Conservation (phyloP, 2,113 vertebrate species). For the Lathamus discolor region DNA sequence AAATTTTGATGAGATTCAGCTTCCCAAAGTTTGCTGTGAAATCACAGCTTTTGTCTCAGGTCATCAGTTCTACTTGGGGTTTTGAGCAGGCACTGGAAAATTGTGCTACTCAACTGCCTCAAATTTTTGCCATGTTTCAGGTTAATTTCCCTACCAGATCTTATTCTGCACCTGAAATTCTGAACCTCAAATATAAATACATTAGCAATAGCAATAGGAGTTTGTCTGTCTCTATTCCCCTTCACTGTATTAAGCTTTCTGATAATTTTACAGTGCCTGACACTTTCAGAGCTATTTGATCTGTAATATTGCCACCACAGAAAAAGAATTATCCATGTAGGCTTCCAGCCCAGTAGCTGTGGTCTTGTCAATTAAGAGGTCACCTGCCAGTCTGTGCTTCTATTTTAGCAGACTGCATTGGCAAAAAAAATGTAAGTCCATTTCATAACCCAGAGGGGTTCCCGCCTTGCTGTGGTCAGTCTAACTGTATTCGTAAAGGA, state of each 20-base stretch:
- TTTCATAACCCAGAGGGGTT: neutral
- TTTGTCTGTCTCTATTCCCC: neutral
- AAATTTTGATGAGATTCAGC: accelerated
- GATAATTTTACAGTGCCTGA: neutral
- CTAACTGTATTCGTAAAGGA: neutral
- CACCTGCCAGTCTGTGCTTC: neutral
- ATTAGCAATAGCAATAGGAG: neutral
- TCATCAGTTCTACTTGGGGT: neutral
- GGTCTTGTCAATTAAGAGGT: neutral
- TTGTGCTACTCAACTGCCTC: neutral
- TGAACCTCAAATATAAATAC: neutral
- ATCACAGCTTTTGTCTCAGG: neutral
- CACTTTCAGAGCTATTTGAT: neutral
- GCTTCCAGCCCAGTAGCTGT: neutral
- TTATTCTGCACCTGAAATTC: neutral
- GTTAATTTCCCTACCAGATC: neutral
- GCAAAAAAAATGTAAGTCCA: neutral
- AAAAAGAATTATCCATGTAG: neutral
- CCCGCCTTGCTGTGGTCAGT: neutral
- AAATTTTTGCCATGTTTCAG: neutral
- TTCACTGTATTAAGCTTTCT: neutral
- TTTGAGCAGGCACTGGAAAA: neutral
- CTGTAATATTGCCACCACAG: neutral
- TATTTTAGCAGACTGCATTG: neutral
- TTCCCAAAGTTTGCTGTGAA: neutral